phyloP scores from a whole-genome alignment of 2,797 vertebrate genomes.

The Picus viridis region DNA sequence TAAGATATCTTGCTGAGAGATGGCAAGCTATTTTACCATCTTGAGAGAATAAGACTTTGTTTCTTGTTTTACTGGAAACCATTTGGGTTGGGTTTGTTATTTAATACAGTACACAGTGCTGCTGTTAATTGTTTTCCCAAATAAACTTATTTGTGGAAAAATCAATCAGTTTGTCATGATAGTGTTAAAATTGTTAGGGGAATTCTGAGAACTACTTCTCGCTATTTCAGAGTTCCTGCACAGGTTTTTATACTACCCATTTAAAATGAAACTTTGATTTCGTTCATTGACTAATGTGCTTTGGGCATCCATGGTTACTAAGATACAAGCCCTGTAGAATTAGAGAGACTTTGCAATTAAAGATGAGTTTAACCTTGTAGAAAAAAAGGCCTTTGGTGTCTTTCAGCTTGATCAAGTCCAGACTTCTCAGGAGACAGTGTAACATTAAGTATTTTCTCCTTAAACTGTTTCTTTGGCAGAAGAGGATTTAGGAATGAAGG shows the following conservation, averaged over 20 bases:
- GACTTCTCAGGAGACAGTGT: background rate
- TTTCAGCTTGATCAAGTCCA: background rate
- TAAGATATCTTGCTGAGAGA: background rate
- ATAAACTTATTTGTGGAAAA: background rate
- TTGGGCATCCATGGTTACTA: background rate
- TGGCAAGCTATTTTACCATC: background rate
- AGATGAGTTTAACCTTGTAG: background rate
- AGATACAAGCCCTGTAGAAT: background rate
- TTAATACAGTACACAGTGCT: background rate
- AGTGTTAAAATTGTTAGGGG: background rate
- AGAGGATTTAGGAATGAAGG: background rate
- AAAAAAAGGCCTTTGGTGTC: background rate
- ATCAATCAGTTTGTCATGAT: background rate
- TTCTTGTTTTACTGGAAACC: background rate
- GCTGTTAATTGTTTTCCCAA: background rate
- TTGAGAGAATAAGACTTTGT: background rate
- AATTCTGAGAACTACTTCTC: background rate
- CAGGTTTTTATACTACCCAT: background rate
- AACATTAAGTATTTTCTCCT: background rate
- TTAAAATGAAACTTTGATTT: background rate
- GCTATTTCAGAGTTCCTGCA: background rate
- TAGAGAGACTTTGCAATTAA: background rate
- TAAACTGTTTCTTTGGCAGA: background rate
- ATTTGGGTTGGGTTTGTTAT: background rate
- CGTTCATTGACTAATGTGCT: background rate